A percentile compares a stretch with the other conserved stretches of the same genome.
These are phyloP conservation scores for Acanthisitta chloris DNA, from an alignment of 2,113 vertebrate species.

Conservation along the genomic window DNA sequence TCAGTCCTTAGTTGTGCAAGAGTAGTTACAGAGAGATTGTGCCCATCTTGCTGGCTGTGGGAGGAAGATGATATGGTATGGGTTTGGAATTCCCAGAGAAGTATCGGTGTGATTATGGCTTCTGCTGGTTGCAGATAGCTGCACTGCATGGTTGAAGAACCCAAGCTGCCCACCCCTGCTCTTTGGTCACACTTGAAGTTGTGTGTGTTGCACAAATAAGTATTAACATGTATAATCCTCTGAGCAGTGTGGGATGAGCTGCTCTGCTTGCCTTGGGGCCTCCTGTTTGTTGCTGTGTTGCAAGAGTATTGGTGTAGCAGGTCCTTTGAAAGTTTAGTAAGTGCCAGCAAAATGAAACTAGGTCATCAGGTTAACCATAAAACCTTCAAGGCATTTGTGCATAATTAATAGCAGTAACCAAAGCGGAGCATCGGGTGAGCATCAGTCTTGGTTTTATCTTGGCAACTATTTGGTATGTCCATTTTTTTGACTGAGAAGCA, in stretches of 20 bases:
- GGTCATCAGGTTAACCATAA: not conserved
- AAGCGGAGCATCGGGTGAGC: not conserved
- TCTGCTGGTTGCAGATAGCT: not conserved
- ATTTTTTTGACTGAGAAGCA: not conserved
- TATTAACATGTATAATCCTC: not conserved
- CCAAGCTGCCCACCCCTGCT: rapidly evolving
- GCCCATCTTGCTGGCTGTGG: not conserved
- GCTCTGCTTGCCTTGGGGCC: not conserved
- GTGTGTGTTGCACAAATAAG: not conserved
- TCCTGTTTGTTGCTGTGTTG: not conserved
- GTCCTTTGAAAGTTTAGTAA: not conserved
- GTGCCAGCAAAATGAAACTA: not conserved
- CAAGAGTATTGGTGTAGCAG: not conserved
- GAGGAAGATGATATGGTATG: not conserved
- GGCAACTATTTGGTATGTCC: not conserved
- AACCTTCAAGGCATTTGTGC: not conserved
- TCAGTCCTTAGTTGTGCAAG: not conserved
- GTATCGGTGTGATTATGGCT: rapidly evolving
- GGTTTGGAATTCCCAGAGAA: not conserved
- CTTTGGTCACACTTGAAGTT: not conserved
- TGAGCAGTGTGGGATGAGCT: not conserved
- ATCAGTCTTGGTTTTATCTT: not conserved
- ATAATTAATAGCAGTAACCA: not conserved
- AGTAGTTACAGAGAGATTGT: not conserved
- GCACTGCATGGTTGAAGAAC: rapidly evolving